Conservation (phyloP, 1,140 invertebrate species). For the Atta texana region DNA sequence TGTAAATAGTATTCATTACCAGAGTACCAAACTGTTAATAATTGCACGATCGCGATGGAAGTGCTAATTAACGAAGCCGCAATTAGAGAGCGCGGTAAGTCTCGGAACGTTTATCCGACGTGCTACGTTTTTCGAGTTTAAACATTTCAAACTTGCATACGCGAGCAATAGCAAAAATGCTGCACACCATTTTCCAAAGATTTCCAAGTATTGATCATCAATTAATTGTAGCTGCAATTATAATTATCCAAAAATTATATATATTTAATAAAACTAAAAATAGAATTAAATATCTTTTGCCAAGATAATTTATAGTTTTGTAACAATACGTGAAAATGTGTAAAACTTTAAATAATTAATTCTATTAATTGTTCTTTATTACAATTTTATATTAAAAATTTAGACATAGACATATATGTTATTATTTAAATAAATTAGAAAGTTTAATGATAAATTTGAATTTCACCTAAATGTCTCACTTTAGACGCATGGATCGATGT, state of each 20-base stretch:
- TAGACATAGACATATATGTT: neutral
- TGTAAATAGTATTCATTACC: constrained; percentile 55
- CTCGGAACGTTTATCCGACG: constrained; percentile 40
- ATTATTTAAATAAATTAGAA: constrained; percentile 6
- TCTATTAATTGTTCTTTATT: neutral
- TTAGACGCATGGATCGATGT: constrained; percentile 11
- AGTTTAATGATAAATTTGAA: constrained; percentile 24
- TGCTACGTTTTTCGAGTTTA: constrained; percentile 3
- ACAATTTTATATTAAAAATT: neutral
- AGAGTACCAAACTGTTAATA: constrained; percentile 69
- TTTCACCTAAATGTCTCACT: neutral
- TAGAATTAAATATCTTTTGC: neutral
- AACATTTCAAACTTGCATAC: constrained; percentile 1
- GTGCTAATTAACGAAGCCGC: constrained; percentile 64
- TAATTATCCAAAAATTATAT: neutral
- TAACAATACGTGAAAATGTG: neutral
- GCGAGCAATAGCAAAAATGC: constrained; percentile 8
- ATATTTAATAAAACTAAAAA: neutral
- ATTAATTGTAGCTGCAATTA: neutral
- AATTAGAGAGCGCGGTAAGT: constrained; percentile 62
- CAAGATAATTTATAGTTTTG: constrained; percentile 1
- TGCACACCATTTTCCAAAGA: neutral
- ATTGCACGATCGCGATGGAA: constrained; percentile 59
- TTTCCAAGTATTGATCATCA: neutral
- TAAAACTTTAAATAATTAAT: neutral